Evolutionary conservation across 2,113 vertebrate genomes (phyloP).

Genomic region (Microtus richardsoni): DNA sequence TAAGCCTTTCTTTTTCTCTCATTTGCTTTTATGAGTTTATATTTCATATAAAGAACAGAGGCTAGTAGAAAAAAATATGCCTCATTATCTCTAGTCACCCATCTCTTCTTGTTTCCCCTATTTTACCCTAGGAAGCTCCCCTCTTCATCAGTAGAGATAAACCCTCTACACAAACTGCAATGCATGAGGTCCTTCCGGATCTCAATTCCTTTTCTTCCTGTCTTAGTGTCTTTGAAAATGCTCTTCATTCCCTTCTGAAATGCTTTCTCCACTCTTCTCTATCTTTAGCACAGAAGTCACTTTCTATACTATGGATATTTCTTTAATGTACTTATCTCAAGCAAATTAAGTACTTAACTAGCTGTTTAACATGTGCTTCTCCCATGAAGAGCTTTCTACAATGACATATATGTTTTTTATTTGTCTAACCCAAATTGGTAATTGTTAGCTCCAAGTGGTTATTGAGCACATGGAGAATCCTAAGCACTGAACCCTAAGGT

Average conservation of each 20-base stretch:
- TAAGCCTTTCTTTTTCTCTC: neutral
- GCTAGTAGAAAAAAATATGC: neutral
- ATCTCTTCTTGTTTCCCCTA: neutral
- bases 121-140: neutral
- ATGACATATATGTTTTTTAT: neutral
- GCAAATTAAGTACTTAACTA: neutral
- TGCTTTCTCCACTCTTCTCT: neutral
- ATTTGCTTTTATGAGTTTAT: conserved; percentile 16
- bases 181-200: neutral
- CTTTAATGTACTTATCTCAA: neutral
- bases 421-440: neutral
- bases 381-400: neutral
- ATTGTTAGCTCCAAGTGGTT: neutral
- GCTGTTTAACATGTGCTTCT: neutral
- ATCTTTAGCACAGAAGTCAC: neutral
- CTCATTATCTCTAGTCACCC: neutral
- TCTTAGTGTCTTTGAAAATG: conserved; percentile 1
- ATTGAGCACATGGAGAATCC: neutral
- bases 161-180: neutral
- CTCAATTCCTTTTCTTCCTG: neutral
- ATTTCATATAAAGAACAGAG: conserved; percentile 1
- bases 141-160: neutral
- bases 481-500: neutral
- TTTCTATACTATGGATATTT: neutral
- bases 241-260: neutral